These are phyloP conservation scores for Mellilla xanthometata DNA, from an alignment of 2,888 invertebrate species.

Conservation along the genomic window DNA sequence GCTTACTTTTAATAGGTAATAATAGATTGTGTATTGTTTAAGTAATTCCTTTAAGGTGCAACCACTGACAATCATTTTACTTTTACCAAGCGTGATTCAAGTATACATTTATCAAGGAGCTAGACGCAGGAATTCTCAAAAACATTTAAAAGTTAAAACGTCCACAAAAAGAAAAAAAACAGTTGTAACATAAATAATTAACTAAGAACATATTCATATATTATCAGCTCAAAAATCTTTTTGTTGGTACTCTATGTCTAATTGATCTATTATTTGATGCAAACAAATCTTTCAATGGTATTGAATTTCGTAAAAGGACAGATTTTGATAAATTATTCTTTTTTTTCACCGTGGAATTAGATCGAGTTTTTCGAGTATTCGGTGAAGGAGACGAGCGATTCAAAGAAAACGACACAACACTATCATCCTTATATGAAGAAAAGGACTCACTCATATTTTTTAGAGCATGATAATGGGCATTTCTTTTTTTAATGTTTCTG, in stretches of 20 bases:
- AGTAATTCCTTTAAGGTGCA: no score
- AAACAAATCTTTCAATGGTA: not conserved
- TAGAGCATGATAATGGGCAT: not conserved
- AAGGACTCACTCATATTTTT: not conserved
- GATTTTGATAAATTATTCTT: not conserved
- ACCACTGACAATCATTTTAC: no score
- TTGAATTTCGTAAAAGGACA: conserved; percentile 2
- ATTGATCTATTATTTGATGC: not conserved
- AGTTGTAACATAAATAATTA: no score
- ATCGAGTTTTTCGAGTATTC: not conserved
- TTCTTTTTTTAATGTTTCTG: not conserved
- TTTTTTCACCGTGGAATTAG: not conserved
- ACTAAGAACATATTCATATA: no score
- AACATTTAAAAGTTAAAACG: no score
- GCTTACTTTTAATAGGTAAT: no score
- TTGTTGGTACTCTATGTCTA: conserved; percentile 14
- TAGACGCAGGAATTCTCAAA: no score
- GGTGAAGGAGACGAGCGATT: conserved; percentile 18
- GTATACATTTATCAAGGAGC: no score
- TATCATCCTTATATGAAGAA: conserved; percentile 13
- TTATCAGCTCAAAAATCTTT: conserved; percentile 11
- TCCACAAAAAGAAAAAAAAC: no score
- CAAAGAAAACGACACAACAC: conserved; percentile 37
- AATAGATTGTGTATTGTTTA: no score
- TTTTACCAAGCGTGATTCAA: no score